Percentiles rank a stretch among this genome's conserved stretches.
Evolutionary conservation across 2,113 vertebrate species (phyloP).

Genomic region (Aythya baeri): DNA sequence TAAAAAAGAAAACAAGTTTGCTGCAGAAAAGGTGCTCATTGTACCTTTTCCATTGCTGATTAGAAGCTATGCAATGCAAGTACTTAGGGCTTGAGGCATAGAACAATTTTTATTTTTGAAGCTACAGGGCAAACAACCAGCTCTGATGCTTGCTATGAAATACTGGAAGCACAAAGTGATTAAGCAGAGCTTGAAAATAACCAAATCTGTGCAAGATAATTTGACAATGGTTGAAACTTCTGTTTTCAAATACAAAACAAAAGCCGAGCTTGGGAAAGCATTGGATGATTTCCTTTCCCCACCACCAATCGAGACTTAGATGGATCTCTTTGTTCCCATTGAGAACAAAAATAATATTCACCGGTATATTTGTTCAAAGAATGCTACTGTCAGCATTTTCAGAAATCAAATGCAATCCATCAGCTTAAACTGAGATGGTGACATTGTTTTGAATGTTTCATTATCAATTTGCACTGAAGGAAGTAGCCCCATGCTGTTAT

Average conservation of each 20-base stretch:
- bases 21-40: neutral
- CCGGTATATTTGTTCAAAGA: neutral
- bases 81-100: neutral
- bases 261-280: neutral
- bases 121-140: neutral
- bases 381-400: slow-evolving; percentile 16
- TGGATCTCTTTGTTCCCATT: slow-evolving; percentile 13
- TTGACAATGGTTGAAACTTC: neutral
- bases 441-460: slow-evolving; percentile 30
- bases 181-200: neutral
- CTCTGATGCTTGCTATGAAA: neutral
- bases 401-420: slow-evolving; percentile 45
- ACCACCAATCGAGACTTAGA: neutral
- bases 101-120: neutral
- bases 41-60: neutral
- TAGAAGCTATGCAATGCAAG: neutral
- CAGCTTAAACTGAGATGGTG: slow-evolving; percentile 31
- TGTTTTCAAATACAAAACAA: neutral
- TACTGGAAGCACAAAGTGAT: neutral
- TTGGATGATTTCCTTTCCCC: neutral
- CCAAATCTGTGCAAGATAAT: neutral
- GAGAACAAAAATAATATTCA: slow-evolving; percentile 55
- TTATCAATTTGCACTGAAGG: slow-evolving; percentile 40
- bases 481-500: slow-evolving; percentile 41
- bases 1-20: neutral